Evolutionary conservation across 2,113 vertebrate species (phyloP).

Genomic region (Scalopus aquaticus): DNA sequence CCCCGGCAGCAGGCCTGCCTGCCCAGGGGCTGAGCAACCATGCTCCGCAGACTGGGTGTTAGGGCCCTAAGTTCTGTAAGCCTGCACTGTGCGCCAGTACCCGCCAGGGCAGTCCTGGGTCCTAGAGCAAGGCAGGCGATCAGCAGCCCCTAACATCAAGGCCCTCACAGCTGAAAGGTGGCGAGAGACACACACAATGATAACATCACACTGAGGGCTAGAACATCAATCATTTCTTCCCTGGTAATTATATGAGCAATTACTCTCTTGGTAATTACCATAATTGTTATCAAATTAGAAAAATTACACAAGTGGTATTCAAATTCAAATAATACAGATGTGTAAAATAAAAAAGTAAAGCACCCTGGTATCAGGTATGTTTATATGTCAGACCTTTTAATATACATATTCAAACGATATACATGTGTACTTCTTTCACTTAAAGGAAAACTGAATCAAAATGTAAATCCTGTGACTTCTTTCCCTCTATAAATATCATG

Average conservation of each 20-base stretch:
- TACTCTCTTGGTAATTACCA: conserved; percentile 19
- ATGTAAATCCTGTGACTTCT: background rate
- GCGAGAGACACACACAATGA: background rate
- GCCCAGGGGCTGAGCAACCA: background rate
- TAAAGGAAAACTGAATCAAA: conserved; percentile 33
- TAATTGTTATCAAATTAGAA: conserved; percentile 4
- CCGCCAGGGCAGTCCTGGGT: background rate
- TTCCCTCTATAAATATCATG: background rate
- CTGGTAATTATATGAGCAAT: background rate
- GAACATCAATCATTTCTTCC: background rate
- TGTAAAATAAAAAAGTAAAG: conserved; percentile 32
- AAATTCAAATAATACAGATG: background rate
- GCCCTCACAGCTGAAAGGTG: background rate
- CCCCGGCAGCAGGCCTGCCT: background rate
- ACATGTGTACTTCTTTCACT: background rate
- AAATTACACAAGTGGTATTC: background rate
- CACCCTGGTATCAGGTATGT: background rate
- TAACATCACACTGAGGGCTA: background rate
- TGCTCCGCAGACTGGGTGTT: background rate
- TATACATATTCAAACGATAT: conserved; percentile 25
- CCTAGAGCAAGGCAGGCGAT: background rate
- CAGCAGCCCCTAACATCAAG: background rate
- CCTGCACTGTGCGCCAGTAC: background rate
- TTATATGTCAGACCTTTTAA: conserved; percentile 19
- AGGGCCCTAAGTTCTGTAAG: background rate